Percentiles rank a stretch among this genome's conserved stretches.
phyloP scores from a whole-genome alignment of 1,140 invertebrate genomes.

The Tetragnatha versicolor region DNA sequence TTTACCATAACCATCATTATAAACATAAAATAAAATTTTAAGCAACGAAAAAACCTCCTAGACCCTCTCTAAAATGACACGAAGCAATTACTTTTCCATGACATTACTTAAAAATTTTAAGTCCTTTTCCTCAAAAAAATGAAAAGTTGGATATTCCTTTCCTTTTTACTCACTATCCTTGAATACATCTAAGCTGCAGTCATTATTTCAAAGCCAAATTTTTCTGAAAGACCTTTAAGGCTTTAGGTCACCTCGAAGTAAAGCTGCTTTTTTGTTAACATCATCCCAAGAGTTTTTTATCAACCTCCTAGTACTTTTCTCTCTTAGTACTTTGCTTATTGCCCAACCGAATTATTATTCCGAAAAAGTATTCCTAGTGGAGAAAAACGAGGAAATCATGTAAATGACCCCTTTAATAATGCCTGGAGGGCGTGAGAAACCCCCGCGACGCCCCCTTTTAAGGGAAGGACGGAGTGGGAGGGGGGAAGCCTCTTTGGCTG shows the following conservation, averaged over 20 bases:
- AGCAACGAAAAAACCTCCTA: not conserved
- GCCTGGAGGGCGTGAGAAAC: not conserved
- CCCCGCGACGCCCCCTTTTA: not conserved
- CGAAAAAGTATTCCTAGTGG: not conserved
- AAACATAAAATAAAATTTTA: not conserved
- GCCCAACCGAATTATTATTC: conserved; percentile 30
- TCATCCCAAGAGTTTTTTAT: conserved; percentile 16
- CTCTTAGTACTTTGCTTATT: conserved; percentile 14
- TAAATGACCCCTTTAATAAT: conserved; percentile 39
- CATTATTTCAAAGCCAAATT: conserved; percentile 14
- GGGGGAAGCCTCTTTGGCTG: no score
- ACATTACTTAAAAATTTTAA: not conserved
- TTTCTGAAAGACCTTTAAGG: conserved; percentile 19
- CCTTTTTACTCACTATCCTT: conserved; percentile 1
- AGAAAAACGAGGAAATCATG: conserved; percentile 35
- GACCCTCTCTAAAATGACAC: not conserved
- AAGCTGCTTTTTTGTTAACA: not conserved
- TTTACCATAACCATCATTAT: not conserved
- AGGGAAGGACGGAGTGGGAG: not conserved
- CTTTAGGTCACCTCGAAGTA: not conserved
- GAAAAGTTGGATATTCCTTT: conserved; percentile 8
- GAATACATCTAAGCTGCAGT: not conserved
- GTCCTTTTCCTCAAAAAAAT: conserved; percentile 18
- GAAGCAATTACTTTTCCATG: conserved; percentile 22
- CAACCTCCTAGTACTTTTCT: conserved; percentile 9